Evolutionary conservation across 2,888 invertebrate species (phyloP), one percentile per base, ranked within the genome.

Genomic region (Caenorhabditis zanzibari): DNA sequence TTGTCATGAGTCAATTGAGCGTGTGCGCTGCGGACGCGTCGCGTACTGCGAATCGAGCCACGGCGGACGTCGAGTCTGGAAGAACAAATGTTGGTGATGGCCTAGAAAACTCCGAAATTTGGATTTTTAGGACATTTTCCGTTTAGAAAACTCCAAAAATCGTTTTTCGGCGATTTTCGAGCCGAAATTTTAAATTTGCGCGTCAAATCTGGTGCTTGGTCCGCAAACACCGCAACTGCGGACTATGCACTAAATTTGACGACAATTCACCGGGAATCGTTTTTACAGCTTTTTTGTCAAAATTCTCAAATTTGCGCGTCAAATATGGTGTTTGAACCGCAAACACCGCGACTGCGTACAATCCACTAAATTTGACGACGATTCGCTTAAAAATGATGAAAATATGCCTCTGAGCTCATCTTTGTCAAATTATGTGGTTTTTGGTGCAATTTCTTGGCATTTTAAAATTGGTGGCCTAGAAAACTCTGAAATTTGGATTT

Each of bases 21-120:
- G 35, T 81, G 84, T 3, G 84, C 84, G 44, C 84, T 82, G 28
- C 88, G 61, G 5, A 86, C 85, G 16, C 85, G 76, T 22, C 86
- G 54, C 4, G 85, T 83, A 16, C 81, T 85, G 28, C 84, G 72
- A 24, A 86, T 82, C 10, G 80, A 81, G 22, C 86, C 86, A 19
- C 86, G 77, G 5, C 90, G 80, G 35, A 90, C 75, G 68, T 90
- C 89, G 76, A 90, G 76, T 61, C 90, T 85, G 14, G 5, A 68
- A 68, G 26, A 19, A 0, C 49, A 32, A 47, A 41, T 14, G 28
- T 58, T 7, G 32, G 32, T 44, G n/a, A 16, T 44, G 44, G n/a
- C 16, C 44, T 44, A 44, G 44, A 44, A 44, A 44, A 14, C 44
- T n/a, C n/a, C 44, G 2, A 44, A 44, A 44, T 7, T 44, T 16